Conservation (phyloP, 2,888 invertebrate species). For the Saturnia japonica region DNA sequence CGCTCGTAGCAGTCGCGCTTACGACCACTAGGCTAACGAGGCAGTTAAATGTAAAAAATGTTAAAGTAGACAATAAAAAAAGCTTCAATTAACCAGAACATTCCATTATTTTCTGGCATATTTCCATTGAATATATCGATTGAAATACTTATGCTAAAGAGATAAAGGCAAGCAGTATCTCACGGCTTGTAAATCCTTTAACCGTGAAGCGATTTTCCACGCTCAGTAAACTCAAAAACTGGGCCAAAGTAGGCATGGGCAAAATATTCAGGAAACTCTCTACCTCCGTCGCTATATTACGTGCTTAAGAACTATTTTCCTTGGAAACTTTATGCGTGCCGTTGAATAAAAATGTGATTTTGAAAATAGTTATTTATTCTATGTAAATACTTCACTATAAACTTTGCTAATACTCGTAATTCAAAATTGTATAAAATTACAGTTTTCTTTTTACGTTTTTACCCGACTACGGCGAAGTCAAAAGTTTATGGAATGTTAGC, state of each 20-base stretch:
- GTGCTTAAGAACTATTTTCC: slow-evolving; percentile 72
- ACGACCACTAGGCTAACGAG: too few relatives aligned
- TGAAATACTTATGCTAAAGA: slow-evolving; percentile 35
- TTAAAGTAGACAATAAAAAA: neutral
- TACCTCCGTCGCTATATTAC: slow-evolving; percentile 62
- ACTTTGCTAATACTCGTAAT: neutral
- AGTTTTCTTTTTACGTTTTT: too few relatives aligned
- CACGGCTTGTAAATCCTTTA: slow-evolving; percentile 68
- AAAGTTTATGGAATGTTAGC: too few relatives aligned
- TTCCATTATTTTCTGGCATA: slow-evolving; percentile 8
- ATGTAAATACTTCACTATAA: neutral
- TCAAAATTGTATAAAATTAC: neutral
- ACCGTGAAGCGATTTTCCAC: slow-evolving; percentile 71
- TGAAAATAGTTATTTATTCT: slow-evolving; percentile 40
- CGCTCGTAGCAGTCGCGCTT: too few relatives aligned
- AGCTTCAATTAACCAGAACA: neutral
- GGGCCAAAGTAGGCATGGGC: slow-evolving; percentile 77
- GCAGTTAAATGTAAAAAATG: too few relatives aligned
- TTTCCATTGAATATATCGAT: slow-evolving; percentile 31
- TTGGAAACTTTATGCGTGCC: slow-evolving; percentile 54
- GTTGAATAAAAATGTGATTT: slow-evolving; percentile 64
- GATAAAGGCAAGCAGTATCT: slow-evolving; percentile 40
- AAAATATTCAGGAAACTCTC: slow-evolving; percentile 67
- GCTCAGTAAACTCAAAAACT: slow-evolving; percentile 76
- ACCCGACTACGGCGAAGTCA: too few relatives aligned